Base-by-base conservation (phyloP, 64 coral and sea anemone species). In the Cladopsammia gracilis region DNA sequence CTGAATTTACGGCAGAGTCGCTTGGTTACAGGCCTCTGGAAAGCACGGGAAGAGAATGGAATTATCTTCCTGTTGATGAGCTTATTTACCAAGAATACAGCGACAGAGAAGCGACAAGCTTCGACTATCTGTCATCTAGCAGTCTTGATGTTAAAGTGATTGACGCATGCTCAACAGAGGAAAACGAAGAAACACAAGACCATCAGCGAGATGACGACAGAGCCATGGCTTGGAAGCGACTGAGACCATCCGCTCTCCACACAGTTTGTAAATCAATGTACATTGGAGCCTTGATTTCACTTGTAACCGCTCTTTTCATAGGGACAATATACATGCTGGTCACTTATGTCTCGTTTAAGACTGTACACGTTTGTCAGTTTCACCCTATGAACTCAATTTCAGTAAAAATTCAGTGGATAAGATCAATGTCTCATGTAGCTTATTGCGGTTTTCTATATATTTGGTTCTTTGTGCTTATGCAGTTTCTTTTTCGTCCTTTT, bases 1-100 rank as follows among this genome's bases (percentile, higher is more conserved):
- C 65, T 69, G 65, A 69, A 69, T 69, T 69, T 7, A 25, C 65
- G 0, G 65, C 23, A 69, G 65, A 69, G 23, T 23, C 0, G 1
- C 23, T 69, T 69, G 65, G 65, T 6, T 69, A 69, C 77, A 58
- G 34, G 15, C 77, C 54, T 79, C 7, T 43, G 53, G 77, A 56
- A 34, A 79, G 42, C 13, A 59, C 77, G 7, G 65, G 65, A 4
- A 19, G 65, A 69, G 65, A 69, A 25, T 69, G 65, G 65, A 23
- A 79, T 42, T 60, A 60, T 18, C 12, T 15, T 16, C 54, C 77
- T 26, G 77, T 60, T 59, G 56, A 79, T 7, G 77, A 79, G 24
- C 53, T 79, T 59, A 79, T 79, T 79, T 79, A 79, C 15, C 77
- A 79, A 16, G 77, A 60, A 60, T 59, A 79, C 24, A 59, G 53